Conservation (phyloP, 2,113 vertebrate genomes). For the Notiomystis cincta region DNA sequence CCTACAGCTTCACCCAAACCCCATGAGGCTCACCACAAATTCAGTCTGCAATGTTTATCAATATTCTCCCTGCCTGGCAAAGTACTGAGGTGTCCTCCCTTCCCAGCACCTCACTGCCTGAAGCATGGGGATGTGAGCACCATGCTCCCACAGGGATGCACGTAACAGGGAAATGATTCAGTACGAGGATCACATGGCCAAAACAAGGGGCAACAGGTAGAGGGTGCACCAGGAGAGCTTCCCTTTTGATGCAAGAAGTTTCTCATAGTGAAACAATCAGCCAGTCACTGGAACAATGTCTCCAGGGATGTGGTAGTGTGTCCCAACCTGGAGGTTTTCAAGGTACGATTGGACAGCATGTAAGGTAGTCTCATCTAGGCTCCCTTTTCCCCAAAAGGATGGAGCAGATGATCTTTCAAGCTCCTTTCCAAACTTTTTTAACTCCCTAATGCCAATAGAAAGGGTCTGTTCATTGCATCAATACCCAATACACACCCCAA, state of each 20-base stretch:
- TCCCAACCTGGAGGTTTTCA: neutral
- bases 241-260: neutral
- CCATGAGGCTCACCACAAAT: neutral
- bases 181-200: neutral
- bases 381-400: neutral
- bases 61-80: neutral
- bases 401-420: neutral
- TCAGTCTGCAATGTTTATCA: neutral
- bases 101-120: neutral
- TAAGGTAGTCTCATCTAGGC: neutral
- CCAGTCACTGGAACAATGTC: neutral
- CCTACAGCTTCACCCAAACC: neutral
- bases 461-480: accelerated
- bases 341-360: accelerated
- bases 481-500: accelerated
- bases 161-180: accelerated
- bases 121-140: neutral
- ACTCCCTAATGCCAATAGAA: neutral
- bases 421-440: neutral
- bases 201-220: neutral
- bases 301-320: accelerated
- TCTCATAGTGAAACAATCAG: neutral
- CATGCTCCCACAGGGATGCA: neutral
- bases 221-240: neutral
- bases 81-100: neutral